Evolutionary conservation across 2,113 vertebrate genomes (phyloP).

Genomic region (Peromyscus polionotus): DNA sequence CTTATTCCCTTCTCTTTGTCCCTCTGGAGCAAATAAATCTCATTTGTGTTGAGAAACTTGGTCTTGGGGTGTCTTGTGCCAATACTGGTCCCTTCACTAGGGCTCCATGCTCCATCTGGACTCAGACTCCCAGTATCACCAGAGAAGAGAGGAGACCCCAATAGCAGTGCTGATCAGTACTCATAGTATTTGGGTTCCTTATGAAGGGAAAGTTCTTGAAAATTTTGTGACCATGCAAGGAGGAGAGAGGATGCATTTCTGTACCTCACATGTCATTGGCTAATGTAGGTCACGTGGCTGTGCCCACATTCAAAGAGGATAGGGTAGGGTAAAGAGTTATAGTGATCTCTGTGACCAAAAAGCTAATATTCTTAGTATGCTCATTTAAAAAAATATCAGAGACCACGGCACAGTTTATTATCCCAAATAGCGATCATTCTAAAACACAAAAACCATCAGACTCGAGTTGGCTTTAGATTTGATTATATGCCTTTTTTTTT

Average conservation of each 20-base stretch:
- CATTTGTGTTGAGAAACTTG: not conserved
- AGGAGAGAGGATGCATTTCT: not conserved
- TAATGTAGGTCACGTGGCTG: not conserved
- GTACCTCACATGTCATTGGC: conserved; percentile 13
- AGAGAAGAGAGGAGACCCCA: not conserved
- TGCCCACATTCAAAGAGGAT: not conserved
- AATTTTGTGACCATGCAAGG: no score
- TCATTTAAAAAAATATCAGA: conserved; percentile 19
- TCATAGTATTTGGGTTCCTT: not conserved
- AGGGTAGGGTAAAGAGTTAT: not conserved
- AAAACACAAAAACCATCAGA: conserved; percentile 51
- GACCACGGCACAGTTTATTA: not conserved
- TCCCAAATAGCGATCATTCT: conserved; percentile 9
- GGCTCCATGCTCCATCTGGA: not conserved
- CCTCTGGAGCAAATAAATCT: not conserved
- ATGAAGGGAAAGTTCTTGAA: not conserved
- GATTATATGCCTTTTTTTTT: conserved; percentile 4
- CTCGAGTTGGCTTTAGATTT: conserved; percentile 53
- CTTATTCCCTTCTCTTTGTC: not conserved
- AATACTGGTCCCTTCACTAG: not conserved
- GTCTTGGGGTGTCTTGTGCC: not conserved
- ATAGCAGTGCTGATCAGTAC: not conserved
- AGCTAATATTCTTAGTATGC: not conserved
- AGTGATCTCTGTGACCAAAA: not conserved
- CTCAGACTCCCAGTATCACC: not conserved